Percentiles rank a stretch among this genome's conserved stretches.
phyloP scores from a whole-genome alignment of 2,888 invertebrate genomes.

The Noctua janthe region DNA sequence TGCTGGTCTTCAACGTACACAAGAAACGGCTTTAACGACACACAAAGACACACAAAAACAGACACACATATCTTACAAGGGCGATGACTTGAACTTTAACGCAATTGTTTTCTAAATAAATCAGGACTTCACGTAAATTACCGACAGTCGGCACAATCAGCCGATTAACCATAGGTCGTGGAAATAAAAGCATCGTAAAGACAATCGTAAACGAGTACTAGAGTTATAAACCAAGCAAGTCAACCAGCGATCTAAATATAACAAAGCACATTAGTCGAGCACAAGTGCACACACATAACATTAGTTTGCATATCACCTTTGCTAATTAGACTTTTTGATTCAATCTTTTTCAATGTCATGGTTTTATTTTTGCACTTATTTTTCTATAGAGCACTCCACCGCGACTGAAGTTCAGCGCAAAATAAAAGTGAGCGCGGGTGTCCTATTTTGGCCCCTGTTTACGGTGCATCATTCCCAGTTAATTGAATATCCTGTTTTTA shows the following conservation, averaged over 20 bases:
- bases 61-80: conserved; percentile 35
- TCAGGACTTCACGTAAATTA: conserved; percentile 56
- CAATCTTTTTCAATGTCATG: conserved; percentile 81
- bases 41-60: conserved; percentile 34
- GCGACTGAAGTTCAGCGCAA: conserved; percentile 74
- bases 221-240: conserved; percentile 51
- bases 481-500: conserved; percentile 90
- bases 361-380: conserved; percentile 60
- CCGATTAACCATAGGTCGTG: conserved; percentile 43
- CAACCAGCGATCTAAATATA: conserved; percentile 70
- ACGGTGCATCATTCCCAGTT: conserved; percentile 85
- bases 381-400: conserved; percentile 61
- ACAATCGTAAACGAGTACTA: conserved; percentile 45
- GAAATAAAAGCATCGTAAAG: conserved; percentile 52
- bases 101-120: conserved; percentile 54
- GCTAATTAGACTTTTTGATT: conserved; percentile 76
- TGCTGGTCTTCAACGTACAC: not conserved
- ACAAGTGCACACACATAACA: conserved; percentile 69
- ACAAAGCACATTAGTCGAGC: conserved; percentile 70
- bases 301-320: conserved; percentile 74
- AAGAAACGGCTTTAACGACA: conserved; percentile 9
- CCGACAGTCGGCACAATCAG: conserved; percentile 36
- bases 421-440: conserved; percentile 83
- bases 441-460: conserved; percentile 88
- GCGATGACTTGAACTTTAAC: conserved; percentile 55